Base-by-base conservation (phyloP, 2,888 invertebrate genomes). In the Ceriagrion tenellum region DNA sequence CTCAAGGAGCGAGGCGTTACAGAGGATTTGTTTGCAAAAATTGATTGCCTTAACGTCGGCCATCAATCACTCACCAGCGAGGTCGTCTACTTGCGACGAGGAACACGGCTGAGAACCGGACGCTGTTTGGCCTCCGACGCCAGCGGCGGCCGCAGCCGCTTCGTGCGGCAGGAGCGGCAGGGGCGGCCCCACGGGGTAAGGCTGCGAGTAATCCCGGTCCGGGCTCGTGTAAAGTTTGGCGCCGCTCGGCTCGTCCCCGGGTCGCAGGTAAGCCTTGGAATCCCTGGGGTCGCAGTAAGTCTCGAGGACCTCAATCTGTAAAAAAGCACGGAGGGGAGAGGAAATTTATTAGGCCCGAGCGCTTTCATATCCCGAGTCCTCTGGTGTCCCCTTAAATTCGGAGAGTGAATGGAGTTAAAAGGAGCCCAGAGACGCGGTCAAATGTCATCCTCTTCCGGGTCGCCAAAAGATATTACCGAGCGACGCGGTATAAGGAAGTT, bases 271-370 rank as follows among this genome's bases (percentile, higher is more conserved):
- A 55, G 97, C 96, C 96, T 97, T 97, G 96, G 98, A 98, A 96
- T 98, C 98, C 96, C 98, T 97, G 30, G 98, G 98, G 96, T 98
- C 98, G 96, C 98, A 98, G 96, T 98, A 98, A 95, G 98, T 98
- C 97, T 98, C 98, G 97, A 98, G 97, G 96, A 98, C 97, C 97
- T 98, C 98, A 96, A 98, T 97, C 98, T 98, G 97, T 1, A 97
- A 95, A 30, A 47, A 23, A 40, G 55, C 6, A 30, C 26, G 89
- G 30, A 18, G 30, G n/a, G 30, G 12, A 59, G 59, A 35, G 30
- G 13, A 30, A 81, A 81, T 35, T 81, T 81, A 81, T 81, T 81
- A 81, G 30, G 26, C 35, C 30, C 81, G 10, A 59, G 30, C 81
- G 30, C 81, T 81, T 35, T 81, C 30, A 81, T 81, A 69, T 35